Conservation (phyloP, 2,888 invertebrate species). For the Bellardia bayeri region DNA sequence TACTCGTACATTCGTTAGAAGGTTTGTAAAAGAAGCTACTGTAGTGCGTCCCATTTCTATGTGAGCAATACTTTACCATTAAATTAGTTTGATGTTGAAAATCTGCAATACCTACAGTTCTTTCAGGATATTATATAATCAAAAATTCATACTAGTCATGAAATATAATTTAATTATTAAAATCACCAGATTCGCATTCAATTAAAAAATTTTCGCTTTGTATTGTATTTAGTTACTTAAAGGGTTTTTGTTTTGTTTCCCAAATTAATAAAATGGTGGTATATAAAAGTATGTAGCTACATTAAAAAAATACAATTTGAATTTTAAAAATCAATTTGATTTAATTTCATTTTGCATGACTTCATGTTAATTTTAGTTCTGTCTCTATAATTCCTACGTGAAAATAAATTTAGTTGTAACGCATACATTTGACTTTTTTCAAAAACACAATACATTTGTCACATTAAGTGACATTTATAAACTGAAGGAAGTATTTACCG, state of each 20-base stretch:
- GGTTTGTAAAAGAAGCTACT: too few species aligned
- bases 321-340: conserved; percentile 43
- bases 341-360: conserved; percentile 35
- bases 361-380: background rate
- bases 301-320: background rate
- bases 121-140: too few species aligned
- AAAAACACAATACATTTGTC: conserved; percentile 50
- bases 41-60: too few species aligned
- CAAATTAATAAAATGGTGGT: background rate
- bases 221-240: too few species aligned
- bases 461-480: conserved; percentile 66
- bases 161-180: too few species aligned
- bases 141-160: too few species aligned
- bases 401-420: conserved; percentile 24
- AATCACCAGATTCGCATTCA: too few species aligned
- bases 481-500: conserved; percentile 56
- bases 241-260: background rate
- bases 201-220: background rate
- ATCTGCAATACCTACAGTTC: too few species aligned
- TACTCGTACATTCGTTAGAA: too few species aligned
- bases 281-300: background rate
- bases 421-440: conserved; percentile 23
- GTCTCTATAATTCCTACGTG: background rate
- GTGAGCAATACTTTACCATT: too few species aligned
- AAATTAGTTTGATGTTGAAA: too few species aligned